Conservation (phyloP, 2,113 vertebrate genomes). For the Calyptomena viridis region DNA sequence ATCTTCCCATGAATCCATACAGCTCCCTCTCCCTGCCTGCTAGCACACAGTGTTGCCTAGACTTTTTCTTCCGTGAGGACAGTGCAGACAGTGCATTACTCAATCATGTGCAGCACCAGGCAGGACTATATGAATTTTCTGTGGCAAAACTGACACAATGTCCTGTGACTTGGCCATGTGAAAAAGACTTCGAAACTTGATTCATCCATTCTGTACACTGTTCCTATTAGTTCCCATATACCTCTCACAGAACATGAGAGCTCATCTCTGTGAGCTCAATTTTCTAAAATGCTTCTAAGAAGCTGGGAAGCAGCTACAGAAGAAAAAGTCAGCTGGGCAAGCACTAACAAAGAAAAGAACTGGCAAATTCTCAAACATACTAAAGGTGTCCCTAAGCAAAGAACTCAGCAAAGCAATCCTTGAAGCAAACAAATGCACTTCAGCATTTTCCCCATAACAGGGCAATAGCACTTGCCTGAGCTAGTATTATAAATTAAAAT, state of each 20-base stretch:
- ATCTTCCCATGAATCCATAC: neutral
- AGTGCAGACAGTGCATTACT: neutral
- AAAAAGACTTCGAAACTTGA: neutral
- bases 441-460: neutral
- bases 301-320: neutral
- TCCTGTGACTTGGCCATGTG: neutral
- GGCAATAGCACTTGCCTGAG: neutral
- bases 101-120: neutral
- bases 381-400: neutral
- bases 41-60: neutral
- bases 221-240: neutral
- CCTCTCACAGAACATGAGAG: neutral
- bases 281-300: neutral
- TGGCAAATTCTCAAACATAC: neutral
- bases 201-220: neutral
- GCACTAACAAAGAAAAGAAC: neutral
- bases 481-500: neutral
- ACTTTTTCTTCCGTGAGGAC: neutral
- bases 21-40: neutral
- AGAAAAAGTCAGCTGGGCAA: neutral
- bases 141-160: neutral
- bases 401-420: neutral
- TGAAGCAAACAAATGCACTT: neutral
- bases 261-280: neutral
- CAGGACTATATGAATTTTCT: neutral